Conservation (phyloP, 2,888 invertebrate species). For the Pandemis corylana region DNA sequence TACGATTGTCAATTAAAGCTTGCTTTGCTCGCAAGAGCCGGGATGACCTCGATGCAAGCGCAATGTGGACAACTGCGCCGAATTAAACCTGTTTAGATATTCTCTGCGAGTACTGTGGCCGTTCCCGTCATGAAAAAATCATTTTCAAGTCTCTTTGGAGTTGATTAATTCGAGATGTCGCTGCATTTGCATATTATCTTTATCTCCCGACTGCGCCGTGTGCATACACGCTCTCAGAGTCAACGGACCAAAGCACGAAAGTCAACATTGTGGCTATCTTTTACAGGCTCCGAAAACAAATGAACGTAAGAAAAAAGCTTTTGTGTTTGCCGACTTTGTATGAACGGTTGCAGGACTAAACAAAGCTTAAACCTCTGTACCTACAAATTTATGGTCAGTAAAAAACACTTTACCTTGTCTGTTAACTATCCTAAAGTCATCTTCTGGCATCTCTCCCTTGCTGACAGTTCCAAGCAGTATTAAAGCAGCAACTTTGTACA, state of each 20-base stretch:
- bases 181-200: slow-evolving; percentile 42
- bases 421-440: slow-evolving; percentile 82
- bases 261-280: slow-evolving; percentile 27
- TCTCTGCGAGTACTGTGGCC: slow-evolving; percentile 34
- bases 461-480: slow-evolving; percentile 68
- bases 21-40: slow-evolving; percentile 29
- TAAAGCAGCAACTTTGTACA: slow-evolving; percentile 67
- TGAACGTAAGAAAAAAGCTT: slow-evolving; percentile 2
- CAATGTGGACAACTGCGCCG: slow-evolving; percentile 19
- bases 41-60: slow-evolving; percentile 35
- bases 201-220: slow-evolving; percentile 36
- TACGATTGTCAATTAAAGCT: slow-evolving; percentile 52
- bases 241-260: slow-evolving; percentile 35
- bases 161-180: slow-evolving; percentile 41
- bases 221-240: slow-evolving; percentile 31
- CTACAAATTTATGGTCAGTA: slow-evolving; percentile 12
- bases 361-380: slow-evolving; percentile 18
- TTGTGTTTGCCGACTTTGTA: slow-evolving; percentile 5
- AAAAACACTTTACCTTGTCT: slow-evolving; percentile 66
- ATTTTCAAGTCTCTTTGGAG: slow-evolving; percentile 28
- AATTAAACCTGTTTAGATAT: slow-evolving; percentile 38
- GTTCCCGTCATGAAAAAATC: slow-evolving; percentile 29
- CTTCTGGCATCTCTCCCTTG: slow-evolving; percentile 75
- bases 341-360: slow-evolving; percentile 14
- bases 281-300: slow-evolving; percentile 23